These are phyloP conservation scores for Heliconius hermathena DNA, from an alignment of 1,140 invertebrate species.

Conservation along the genomic window DNA sequence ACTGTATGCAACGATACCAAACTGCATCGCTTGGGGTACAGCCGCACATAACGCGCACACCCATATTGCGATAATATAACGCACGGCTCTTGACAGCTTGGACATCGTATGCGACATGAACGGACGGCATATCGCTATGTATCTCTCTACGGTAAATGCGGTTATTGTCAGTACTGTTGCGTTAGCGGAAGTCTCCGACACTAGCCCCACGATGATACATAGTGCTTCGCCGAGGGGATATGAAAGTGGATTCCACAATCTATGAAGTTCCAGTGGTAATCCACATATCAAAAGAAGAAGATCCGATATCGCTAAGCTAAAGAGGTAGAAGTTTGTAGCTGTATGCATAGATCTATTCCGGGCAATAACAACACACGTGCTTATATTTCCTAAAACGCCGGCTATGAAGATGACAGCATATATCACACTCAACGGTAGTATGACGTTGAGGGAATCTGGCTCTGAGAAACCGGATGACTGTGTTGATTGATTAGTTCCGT, in stretches of 20 bases:
- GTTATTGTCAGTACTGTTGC: conserved; percentile 96
- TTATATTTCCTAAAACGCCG: conserved; percentile 92
- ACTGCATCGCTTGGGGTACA: conserved; percentile 90
- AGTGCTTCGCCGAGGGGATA: conserved; percentile 89
- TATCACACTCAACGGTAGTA: conserved; percentile 86
- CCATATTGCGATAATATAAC: conserved; percentile 88
- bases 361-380: conserved; percentile 92
- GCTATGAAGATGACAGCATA: conserved; percentile 90
- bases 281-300: conserved; percentile 90
- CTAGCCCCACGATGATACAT: conserved; percentile 88
- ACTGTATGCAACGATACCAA: conserved; percentile 84
- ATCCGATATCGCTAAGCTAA: conserved; percentile 94
- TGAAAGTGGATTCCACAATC: conserved; percentile 89
- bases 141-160: conserved; percentile 97
- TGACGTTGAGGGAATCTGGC: conserved; percentile 80
- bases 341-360: conserved; percentile 92
- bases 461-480: conserved; percentile 55
- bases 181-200: conserved; percentile 93
- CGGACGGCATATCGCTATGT: conserved; percentile 96
- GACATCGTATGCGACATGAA: conserved; percentile 94
- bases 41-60: conserved; percentile 87
- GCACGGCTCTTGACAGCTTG: conserved; percentile 87
- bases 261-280: conserved; percentile 90
- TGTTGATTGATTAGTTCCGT: conserved; percentile 55
- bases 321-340: conserved; percentile 92